phyloP scores from a whole-genome alignment of 2,113 vertebrate genomes.

The Hypomesus transpacificus region DNA sequence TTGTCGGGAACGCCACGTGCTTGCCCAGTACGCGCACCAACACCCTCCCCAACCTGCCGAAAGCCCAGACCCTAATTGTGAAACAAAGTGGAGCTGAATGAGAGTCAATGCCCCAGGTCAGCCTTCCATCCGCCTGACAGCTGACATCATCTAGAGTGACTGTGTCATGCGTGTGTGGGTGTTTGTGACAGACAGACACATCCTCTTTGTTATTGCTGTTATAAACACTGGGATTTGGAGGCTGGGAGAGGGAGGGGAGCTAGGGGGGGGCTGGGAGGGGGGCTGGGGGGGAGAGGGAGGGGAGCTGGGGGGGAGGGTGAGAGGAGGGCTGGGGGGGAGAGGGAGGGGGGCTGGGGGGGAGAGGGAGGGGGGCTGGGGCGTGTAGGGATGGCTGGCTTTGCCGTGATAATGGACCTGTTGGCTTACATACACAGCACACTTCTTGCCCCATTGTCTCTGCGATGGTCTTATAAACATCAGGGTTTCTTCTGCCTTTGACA shows the following conservation, averaged over 20 bases:
- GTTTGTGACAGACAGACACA: neutral
- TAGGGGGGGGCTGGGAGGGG: neutral
- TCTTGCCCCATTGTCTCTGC: no score
- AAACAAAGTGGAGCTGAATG: constrained; percentile 48
- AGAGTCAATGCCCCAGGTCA: constrained; percentile 30
- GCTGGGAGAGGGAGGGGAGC: neutral
- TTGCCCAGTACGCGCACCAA: neutral
- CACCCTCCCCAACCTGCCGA: constrained; percentile 9
- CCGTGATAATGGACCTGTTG: constrained; percentile 42
- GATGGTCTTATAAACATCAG: no score
- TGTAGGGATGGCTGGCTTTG: constrained; percentile 1
- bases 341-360: neutral
- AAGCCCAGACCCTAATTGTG: constrained; percentile 29
- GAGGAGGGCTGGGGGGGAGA: no score
- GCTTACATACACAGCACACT: neutral
- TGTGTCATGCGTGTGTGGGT: neutral
- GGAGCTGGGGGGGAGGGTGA: no score
- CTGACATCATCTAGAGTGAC: constrained; percentile 33
- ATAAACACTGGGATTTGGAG: constrained; percentile 15
- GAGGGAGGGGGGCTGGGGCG: neutral
- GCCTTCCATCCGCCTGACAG: constrained; percentile 32
- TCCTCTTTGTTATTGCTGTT: constrained; percentile 6
- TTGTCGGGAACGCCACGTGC: constrained; percentile 27
- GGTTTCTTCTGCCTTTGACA: no score
- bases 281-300: no score